Evolutionary conservation across 2,888 invertebrate genomes (phyloP), one percentile per base, ranked within the genome.

Genomic region (Trachelus stipa): DNA sequence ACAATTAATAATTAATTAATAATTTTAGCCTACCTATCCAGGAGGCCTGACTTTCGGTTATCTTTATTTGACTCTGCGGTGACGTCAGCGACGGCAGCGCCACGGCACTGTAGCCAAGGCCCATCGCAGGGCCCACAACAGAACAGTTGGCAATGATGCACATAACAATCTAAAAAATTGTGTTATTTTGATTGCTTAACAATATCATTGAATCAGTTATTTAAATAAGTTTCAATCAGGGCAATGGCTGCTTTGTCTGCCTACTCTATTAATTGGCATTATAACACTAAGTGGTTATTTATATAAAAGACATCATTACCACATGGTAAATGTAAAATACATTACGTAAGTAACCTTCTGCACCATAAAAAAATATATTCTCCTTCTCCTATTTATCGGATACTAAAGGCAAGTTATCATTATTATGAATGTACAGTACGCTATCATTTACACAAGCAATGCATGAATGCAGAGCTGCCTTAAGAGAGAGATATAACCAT

Each of bases 91-190:
- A 88, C 33, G 92, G 93, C 34, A 94, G 85, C 0, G 93, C 92
- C 1, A 94, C 92, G 0, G 93, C 93, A 30, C 94, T 93, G 87
- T 93, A 94, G 1, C 94, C 94, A 71, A 94, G 90, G 75, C 92
- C 92, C 93, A 94, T 94, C 4, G 93, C 93, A 1, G 94, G 93
- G 1, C 93, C 93, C 68, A 94, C 84, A 77, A 92, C 91, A 0
- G 93, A 91, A 69, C 93, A 89, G 80, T 93, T 93, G 0, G 93
- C 92, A 30, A 93, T 88, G 11, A 93, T 78, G 15, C 93, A 92
- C 83, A 93, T 89, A 35, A 91, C 80, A 75, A 93, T 85, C 94
- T 94, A 84, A 75, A 88, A 88, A 90, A 9, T 56, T 15, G 23
- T 56, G 76, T 12, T 15, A 75, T 30, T n/a, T 15, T 30, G 1